Conservation (phyloP, 2,797 vertebrate genomes). For the Chiloscyllium punctatum region DNA sequence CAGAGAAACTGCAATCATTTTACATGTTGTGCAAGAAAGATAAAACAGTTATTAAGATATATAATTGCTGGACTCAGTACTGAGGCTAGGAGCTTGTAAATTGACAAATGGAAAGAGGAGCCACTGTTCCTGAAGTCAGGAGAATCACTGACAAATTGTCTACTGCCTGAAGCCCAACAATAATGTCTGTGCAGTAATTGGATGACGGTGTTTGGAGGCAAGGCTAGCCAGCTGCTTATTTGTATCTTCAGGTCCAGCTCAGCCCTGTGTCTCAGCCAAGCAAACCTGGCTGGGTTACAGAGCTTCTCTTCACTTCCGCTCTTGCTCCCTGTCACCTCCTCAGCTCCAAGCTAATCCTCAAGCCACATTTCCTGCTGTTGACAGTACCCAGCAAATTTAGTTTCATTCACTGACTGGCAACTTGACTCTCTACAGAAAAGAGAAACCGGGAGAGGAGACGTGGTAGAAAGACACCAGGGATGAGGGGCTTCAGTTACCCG, state of each 20-base stretch:
- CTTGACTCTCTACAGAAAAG: neutral
- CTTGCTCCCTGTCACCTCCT: neutral
- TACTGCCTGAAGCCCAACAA: neutral
- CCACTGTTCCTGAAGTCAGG: neutral
- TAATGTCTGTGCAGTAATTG: neutral
- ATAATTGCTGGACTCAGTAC: neutral
- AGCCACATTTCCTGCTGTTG: neutral
- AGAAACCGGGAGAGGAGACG: neutral
- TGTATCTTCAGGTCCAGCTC: neutral
- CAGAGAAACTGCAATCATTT: neutral
- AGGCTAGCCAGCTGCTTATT: neutral
- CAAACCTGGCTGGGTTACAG: neutral
- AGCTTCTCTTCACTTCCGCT: neutral
- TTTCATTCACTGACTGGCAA: neutral
- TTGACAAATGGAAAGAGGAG: neutral
- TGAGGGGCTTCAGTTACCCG: neutral
- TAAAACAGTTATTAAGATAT: neutral
- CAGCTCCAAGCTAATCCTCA: neutral
- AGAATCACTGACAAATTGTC: neutral
- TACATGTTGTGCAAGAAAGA: neutral
- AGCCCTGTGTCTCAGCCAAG: neutral
- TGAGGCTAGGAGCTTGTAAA: neutral
- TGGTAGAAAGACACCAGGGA: neutral
- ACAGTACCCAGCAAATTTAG: neutral
- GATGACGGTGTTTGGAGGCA: neutral